Evolutionary conservation across 2,888 invertebrate genomes (phyloP), one percentile per base, ranked within the genome.

Genomic region (Pharmacophagus antenor): DNA sequence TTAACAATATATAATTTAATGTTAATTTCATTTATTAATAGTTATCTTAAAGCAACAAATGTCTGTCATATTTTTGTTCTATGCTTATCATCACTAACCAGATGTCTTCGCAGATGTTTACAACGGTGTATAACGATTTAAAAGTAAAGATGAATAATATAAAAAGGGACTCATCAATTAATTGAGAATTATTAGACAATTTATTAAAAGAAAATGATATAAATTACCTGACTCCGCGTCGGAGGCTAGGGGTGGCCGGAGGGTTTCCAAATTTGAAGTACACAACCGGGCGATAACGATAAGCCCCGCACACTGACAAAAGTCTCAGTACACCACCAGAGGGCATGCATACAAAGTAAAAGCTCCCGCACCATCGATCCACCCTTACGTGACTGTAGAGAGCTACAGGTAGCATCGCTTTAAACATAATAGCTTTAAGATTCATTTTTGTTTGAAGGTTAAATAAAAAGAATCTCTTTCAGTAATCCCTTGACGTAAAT

Each of bases 331-430:
- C 68, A 65, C 68, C 76, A 70, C 69, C 67, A 79, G 82, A 74
- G 79, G 80, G 75, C 80, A 76, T 74, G 68, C 69, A 68, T 72
- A 62, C 70, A 48, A 64, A 62, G 49, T 44, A 44, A 69, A 62
- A 63, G 70, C 73, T 67, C 76, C 73, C 76, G 67, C 72, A 64
- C 65, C 84, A 88, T 88, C 88, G 88, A 88, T 88, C 88, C 84
- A 80, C 81, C 81, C 82, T 76, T 69, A 70, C 63, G 58, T 61
- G 57, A 58, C 52, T 61, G 47, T n/a, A 62, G 62, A 58, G 63
- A 62, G 58, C 65, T 60, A 58, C 65, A 63, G 58, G 62, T 54
- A 61, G 48, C 49, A 46, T 63, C 61, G 51, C 64, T 68, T 68
- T 71, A 76, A 76, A 66, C 62, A 51, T 61, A 21, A 65, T 8